Evolutionary conservation across 35 echinoderm and acorn worm species (phyloP).

Genomic region (Hemicentrotus pulcherrimus): DNA sequence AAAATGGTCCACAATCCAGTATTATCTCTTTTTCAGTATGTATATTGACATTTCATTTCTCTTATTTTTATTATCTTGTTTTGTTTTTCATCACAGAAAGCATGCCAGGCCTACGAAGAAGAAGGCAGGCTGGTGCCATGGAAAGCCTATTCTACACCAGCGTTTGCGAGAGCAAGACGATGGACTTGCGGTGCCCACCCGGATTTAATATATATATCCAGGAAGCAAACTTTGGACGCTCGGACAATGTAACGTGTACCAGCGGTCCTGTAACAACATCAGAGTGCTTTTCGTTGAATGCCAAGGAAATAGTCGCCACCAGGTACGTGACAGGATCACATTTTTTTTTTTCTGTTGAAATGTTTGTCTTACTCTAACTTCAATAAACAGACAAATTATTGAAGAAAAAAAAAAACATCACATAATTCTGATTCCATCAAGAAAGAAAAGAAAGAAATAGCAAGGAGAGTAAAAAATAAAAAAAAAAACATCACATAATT

Average conservation of each 20-base stretch:
- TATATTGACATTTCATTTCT: not conserved
- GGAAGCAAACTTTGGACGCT: constrained; percentile 78
- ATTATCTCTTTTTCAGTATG: no score
- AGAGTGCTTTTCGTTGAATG: constrained; percentile 26
- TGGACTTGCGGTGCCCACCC: constrained; percentile 72
- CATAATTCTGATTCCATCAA: no score
- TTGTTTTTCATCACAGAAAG: not conserved
- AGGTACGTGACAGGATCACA: constrained; percentile 57
- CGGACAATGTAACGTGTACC: constrained; percentile 67
- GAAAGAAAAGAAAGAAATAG: no score
- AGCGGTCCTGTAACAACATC: constrained; percentile 45
- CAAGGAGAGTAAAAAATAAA: no score
- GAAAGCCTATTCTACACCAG: constrained; percentile 70
- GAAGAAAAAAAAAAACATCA: no score
- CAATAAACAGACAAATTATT: no score
- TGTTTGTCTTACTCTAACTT: no score
- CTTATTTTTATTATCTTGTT: not conserved
- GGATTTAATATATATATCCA: constrained; percentile 54
- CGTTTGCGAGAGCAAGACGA: constrained; percentile 75
- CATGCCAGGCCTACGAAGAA: not conserved
- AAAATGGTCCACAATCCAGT: no score
- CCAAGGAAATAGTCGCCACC: constrained; percentile 67
- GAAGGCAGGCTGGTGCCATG: not conserved
- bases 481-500: no score
- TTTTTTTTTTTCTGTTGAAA: not conserved